Evolutionary conservation across 1,140 invertebrate species (phyloP).

Genomic region (Globodera ellingtonae): DNA sequence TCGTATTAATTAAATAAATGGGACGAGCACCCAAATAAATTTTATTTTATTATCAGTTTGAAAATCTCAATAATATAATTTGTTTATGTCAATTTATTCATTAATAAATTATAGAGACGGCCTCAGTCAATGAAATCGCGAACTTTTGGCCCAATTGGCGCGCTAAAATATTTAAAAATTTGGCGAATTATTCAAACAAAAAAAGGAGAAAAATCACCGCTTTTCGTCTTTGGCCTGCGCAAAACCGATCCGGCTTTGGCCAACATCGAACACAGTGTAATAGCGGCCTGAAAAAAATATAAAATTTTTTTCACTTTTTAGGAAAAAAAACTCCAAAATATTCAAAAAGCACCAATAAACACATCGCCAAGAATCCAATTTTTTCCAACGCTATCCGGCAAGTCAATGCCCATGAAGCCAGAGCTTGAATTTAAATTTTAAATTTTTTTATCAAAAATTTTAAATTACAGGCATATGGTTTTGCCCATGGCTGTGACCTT

Average conservation of each 20-base stretch:
- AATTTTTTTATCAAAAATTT: no score
- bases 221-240: conserved; percentile 70
- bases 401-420: conserved; percentile 96
- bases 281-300: conserved; percentile 51
- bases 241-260: conserved; percentile 88
- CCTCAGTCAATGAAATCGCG: no score
- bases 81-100: no score
- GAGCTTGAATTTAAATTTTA: conserved; percentile 66
- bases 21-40: no score
- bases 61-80: no score
- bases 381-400: no score
- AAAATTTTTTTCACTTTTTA: background rate
- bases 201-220: background rate
- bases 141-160: conserved; percentile 24
- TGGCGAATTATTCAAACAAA: background rate
- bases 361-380: conserved; percentile 82
- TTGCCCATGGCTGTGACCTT: conserved; percentile 67
- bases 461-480: conserved; percentile 78
- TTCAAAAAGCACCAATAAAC: conserved; percentile 70
- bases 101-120: no score
- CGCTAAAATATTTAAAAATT: conserved; percentile 8
- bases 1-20: no score
- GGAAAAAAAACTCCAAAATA: no score
- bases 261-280: conserved; percentile 64
- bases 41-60: no score